Evolutionary conservation across 2,888 invertebrate species (phyloP), one percentile per base, ranked within the genome.

Genomic region (Synergus itoensis): DNA sequence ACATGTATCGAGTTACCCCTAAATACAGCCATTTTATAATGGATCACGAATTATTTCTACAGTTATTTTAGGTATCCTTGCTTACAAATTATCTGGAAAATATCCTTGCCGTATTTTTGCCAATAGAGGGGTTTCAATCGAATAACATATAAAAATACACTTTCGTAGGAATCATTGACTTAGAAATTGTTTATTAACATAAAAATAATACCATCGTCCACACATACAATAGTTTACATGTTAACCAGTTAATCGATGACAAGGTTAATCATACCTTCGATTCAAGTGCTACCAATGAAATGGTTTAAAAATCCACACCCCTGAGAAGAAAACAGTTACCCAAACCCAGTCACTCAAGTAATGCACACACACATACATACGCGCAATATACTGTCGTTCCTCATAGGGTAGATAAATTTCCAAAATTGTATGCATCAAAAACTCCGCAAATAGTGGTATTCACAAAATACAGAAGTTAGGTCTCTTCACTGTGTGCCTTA

Each of bases 1-100:
- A 91, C 87, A 89, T 91, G 90, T 91, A 91, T 90, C 87, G 86
- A 90, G 88, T 91, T 92, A 90, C 84, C 88, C 90, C 87, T 89
- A 91, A 91, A 92, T 91, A 91, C 89, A 92, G 90, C 91, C 92
- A 91, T 91, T 92, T 92, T 91, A 90, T 91, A 91, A 91, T 91
- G 91, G 91, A 90, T 41, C 63, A 67, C 28, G 53, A 78, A 76
- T 45, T 65, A 28, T 62, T 62, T 11, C 62, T 21, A 0, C 5
- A 62, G 12, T 62, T 62, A 18, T 28, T 62, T 62, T 28, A 11
- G 9, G 3, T 57, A 57, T 18, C 1, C 18, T 1, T 57, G 3
- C 57, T 16, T 18, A 48, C 2, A 36, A 36, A 36, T 36, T 36
- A 36, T 36, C 36, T 5, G 5, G 7, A 36, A 36, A 36, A 36